phyloP scores from a whole-genome alignment of 2,888 invertebrate genomes.

The Drosophila fungiperda region DNA sequence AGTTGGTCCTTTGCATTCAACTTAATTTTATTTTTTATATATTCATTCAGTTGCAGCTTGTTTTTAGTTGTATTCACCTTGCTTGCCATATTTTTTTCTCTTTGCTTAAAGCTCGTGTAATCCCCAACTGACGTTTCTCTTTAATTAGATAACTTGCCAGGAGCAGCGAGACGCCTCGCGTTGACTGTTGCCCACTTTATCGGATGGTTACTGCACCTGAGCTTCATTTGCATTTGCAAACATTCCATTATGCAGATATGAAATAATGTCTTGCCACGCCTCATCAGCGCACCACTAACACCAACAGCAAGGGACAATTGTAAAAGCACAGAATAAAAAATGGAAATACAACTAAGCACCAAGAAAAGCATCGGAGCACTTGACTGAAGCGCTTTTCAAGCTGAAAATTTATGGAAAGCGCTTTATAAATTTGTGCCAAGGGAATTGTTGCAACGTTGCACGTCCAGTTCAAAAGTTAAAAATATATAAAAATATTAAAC shows the following conservation, averaged over 20 bases:
- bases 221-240: conserved; percentile 58
- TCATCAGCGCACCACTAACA: conserved; percentile 17
- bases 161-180: conserved; percentile 8
- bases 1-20: conserved; percentile 54
- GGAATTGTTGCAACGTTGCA: conserved; percentile 19
- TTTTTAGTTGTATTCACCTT: not conserved
- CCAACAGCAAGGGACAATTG: conserved; percentile 34
- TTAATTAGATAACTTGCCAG: conserved; percentile 71
- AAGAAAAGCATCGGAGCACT: conserved; percentile 27
- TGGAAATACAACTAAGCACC: conserved; percentile 2
- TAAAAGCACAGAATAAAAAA: conserved; percentile 15
- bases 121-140: conserved; percentile 46
- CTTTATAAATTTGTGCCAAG: conserved; percentile 51
- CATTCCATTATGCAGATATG: conserved; percentile 72
- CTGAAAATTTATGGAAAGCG: conserved; percentile 52
- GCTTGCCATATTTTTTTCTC: conserved; percentile 49
- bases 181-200: conserved; percentile 12
- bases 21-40: conserved; percentile 12
- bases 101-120: conserved; percentile 60
- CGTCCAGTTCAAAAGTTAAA: not conserved
- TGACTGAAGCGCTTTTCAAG: conserved; percentile 49
- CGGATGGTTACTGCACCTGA: conserved; percentile 26
- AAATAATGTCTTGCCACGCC: conserved; percentile 48
- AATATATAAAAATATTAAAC: not conserved
- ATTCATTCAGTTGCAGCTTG: conserved; percentile 9